Evolutionary conservation across 2,113 vertebrate species (phyloP).

Genomic region (Pelusios castaneus): DNA sequence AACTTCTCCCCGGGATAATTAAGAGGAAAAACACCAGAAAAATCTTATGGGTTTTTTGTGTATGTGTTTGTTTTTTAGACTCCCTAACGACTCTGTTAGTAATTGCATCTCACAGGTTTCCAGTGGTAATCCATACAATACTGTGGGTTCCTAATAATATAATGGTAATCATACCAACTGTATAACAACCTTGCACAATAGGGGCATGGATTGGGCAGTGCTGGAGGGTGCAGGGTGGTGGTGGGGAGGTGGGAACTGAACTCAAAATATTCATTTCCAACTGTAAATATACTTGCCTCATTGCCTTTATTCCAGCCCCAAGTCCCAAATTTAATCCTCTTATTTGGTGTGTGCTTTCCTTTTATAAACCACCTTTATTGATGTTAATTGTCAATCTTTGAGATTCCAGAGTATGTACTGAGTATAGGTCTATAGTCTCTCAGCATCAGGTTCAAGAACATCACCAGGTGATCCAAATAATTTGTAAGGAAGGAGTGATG

Average conservation of each 20-base stretch:
- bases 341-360: not conserved
- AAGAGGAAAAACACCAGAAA: not conserved
- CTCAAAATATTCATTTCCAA: not conserved
- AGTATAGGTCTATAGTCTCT: not conserved
- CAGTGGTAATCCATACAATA: not conserved
- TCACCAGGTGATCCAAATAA: not conserved
- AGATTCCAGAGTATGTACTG: not conserved
- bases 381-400: not conserved
- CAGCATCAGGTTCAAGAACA: not conserved
- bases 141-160: not conserved
- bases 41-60: not conserved
- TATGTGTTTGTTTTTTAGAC: not conserved
- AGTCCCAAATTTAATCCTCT: not conserved
- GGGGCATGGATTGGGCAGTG: not conserved
- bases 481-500: not conserved
- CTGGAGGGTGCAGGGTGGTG: too few species aligned
- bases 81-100: not conserved
- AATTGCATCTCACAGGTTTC: not conserved
- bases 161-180: rapidly evolving
- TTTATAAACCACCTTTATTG: not conserved
- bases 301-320: not conserved
- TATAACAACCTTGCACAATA: not conserved
- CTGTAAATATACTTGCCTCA: not conserved
- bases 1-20: not conserved
- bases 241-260: not conserved